phyloP scores from a whole-genome alignment of 2,888 invertebrate genomes.

The Dynastes tityus region DNA sequence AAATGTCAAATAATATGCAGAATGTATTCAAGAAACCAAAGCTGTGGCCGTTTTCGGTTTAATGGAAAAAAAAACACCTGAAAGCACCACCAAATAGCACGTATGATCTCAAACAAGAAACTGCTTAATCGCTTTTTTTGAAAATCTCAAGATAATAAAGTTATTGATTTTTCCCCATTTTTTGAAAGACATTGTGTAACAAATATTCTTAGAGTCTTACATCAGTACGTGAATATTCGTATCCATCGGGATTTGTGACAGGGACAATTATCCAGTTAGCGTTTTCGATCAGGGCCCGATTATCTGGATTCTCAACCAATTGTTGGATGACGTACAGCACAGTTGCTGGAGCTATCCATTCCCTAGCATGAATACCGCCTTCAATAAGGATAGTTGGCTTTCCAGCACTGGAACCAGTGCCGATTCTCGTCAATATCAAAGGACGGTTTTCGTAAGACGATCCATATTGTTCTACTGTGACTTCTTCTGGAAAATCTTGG shows the following conservation, averaged over 20 bases:
- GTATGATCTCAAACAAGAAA: too few species aligned
- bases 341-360: constrained; percentile 81
- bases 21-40: too few species aligned
- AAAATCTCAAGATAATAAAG: too few species aligned
- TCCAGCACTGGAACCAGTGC: constrained; percentile 70
- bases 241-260: constrained; percentile 82
- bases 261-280: constrained; percentile 82
- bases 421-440: constrained; percentile 75
- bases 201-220: constrained; percentile 65
- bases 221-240: constrained; percentile 73
- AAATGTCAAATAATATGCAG: too few species aligned
- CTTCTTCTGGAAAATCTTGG: constrained; percentile 69
- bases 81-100: too few species aligned
- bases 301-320: constrained; percentile 75
- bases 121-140: too few species aligned
- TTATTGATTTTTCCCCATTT: too few species aligned
- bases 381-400: constrained; percentile 77
- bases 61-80: too few species aligned
- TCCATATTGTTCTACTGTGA: constrained; percentile 73
- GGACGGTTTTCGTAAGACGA: constrained; percentile 70
- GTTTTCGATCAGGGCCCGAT: constrained; percentile 73
- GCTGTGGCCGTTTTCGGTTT: too few species aligned
- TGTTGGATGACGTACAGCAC: constrained; percentile 79
- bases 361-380: constrained; percentile 78
- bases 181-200: too few species aligned